phyloP scores from a whole-genome alignment of 2,113 vertebrate genomes.

The Tachycineta bicolor region DNA sequence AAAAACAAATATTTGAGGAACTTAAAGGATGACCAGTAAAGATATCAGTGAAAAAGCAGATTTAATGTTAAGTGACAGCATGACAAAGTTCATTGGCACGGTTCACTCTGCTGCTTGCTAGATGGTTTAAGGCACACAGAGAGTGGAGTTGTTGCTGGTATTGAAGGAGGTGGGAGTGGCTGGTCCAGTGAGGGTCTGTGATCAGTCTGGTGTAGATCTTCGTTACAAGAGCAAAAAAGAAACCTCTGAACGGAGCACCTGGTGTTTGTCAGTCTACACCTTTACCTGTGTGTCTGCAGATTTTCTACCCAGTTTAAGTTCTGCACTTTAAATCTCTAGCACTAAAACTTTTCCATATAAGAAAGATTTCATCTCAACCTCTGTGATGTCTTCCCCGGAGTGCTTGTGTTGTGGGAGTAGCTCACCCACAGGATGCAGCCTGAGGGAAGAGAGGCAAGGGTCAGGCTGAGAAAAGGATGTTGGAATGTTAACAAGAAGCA shows the following conservation, averaged over 20 bases:
- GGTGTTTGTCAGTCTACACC: neutral
- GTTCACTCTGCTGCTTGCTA: neutral
- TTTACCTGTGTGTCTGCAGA: neutral
- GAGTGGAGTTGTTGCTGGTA: neutral
- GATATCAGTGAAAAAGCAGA: neutral
- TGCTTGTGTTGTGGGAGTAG: neutral
- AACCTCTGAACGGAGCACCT: neutral
- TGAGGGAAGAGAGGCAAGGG: neutral
- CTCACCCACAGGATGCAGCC: neutral
- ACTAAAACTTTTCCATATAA: neutral
- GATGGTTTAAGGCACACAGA: neutral
- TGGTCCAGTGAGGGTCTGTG: neutral
- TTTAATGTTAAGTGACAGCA: neutral
- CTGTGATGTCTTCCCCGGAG: neutral
- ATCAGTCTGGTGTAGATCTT: neutral
- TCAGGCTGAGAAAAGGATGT: neutral
- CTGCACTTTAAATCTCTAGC: neutral
- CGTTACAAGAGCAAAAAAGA: neutral
- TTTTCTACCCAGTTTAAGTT: neutral
- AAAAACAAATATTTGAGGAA: neutral
- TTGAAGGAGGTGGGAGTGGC: neutral
- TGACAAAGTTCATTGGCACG: neutral
- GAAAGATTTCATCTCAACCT: neutral
- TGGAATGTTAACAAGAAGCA: neutral
- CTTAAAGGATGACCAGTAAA: neutral